Conservation (phyloP, 2,888 invertebrate genomes). For the Carabus problematicus region DNA sequence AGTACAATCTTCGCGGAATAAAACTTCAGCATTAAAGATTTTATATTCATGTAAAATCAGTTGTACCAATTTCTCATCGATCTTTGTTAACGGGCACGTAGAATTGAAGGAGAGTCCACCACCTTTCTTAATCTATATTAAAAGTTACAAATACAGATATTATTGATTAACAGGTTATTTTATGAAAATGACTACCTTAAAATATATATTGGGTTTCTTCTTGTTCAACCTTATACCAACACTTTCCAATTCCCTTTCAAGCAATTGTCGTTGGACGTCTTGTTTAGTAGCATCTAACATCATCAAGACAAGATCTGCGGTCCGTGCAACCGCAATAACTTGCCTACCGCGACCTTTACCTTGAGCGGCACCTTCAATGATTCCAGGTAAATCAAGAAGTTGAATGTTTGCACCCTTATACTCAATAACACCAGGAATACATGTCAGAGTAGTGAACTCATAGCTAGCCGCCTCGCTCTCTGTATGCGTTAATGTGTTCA, state of each 20-base stretch:
- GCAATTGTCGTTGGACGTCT: constrained; percentile 88
- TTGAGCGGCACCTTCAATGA: constrained; percentile 98
- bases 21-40: constrained; percentile 93
- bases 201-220: constrained; percentile 96
- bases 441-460: constrained; percentile 98
- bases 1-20: constrained; percentile 95
- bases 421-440: constrained; percentile 98
- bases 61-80: constrained; percentile 97
- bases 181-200: constrained; percentile 71
- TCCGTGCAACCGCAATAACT: constrained; percentile 98
- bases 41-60: constrained; percentile 98
- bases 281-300: constrained; percentile 99
- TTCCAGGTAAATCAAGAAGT: constrained; percentile 96
- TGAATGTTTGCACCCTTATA: constrained; percentile 99
- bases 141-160: constrained; percentile 18
- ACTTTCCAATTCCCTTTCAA: constrained; percentile 95
- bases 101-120: constrained; percentile 97
- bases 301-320: constrained; percentile 97
- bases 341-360: constrained; percentile 60
- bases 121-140: constrained; percentile 82
- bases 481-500: constrained; percentile 94
- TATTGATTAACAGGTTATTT: no score
- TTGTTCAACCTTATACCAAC: constrained; percentile 98
- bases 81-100: constrained; percentile 89
- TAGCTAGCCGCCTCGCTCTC: constrained; percentile 97